Evolutionary conservation across 2,888 invertebrate genomes (phyloP), one percentile per base, ranked within the genome.

Genomic region (Trissolcus brochymenae): DNA sequence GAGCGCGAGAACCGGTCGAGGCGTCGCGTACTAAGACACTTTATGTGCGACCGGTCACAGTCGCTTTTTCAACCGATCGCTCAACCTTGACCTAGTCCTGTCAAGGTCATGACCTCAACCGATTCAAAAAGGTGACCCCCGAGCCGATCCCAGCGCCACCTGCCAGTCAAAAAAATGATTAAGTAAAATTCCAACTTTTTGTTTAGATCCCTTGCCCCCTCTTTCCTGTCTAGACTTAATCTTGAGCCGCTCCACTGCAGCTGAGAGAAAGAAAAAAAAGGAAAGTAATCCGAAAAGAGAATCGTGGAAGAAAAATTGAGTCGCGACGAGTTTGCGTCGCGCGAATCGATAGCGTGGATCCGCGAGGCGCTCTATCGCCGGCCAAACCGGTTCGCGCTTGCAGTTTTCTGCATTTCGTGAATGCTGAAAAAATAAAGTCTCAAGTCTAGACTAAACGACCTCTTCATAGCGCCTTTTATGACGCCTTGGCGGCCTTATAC

Each of bases 401-500:
- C 50, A 73, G 43, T 73, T 73, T 67, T 64, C 64, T 77, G 73
- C 67, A 60, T 77, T 73, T 76, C 50, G 77, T 68, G 77, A 68
- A 60, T 51, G 65, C 41, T 49, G 64, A 77, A 77, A 77, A 73
- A 77, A 77, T 77, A 73, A 73, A 65, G 77, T 77, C 73, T 73
- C 68, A 46, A 73, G 86, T 86, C 86, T 85, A 86, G 86, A 85
- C 86, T 83, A 84, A 82, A 81, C 83, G 85, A 85, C 84, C 84
- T 84, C 83, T 84, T 86, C 85, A 85, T 85, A 84, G 85, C 81
- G 82, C 84, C 85, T 85, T 85, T 86, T 85, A 81, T 77, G 72
- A 78, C 79, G 77, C 76, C 82, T 84, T 84, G 84, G 83, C 82
- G 83, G 84, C 82, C 79, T 82, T 84, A 80, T 80, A 76, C 56